Percentiles rank a stretch among this genome's conserved stretches.
Evolutionary conservation across 2,888 invertebrate genomes (phyloP).

Genomic region (Pyrgus malvae): DNA sequence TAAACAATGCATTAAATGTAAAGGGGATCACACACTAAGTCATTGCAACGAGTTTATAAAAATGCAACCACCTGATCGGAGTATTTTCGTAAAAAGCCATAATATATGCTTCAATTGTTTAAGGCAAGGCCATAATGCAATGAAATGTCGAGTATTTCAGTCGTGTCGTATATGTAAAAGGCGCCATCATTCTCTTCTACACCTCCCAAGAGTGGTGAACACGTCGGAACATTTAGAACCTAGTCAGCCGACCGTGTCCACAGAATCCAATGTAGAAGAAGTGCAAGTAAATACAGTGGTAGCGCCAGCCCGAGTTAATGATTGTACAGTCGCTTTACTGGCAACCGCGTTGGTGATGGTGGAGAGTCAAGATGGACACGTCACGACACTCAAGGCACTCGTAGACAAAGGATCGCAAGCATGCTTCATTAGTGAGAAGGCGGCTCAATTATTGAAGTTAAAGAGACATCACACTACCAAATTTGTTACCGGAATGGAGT

Average conservation of each 20-base stretch:
- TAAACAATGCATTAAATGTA: not conserved
- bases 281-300: constrained; percentile 23
- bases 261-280: constrained; percentile 10
- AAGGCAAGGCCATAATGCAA: not conserved
- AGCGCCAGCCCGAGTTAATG: constrained; percentile 25
- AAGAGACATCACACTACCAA: constrained; percentile 6
- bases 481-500: not conserved
- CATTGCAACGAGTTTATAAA: not conserved
- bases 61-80: not conserved
- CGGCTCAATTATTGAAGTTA: constrained; percentile 30
- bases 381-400: constrained; percentile 1
- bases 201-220: not conserved
- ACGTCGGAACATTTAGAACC: not conserved
- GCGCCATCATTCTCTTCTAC: not conserved
- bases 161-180: not conserved
- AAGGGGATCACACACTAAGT: not conserved
- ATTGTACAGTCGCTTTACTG: not conserved
- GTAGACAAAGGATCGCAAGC: constrained; percentile 22
- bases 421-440: constrained; percentile 23
- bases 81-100: not conserved
- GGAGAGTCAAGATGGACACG: constrained; percentile 1
- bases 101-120: not conserved
- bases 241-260: not conserved
- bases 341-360: constrained; percentile 16
- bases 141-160: not conserved